These are phyloP conservation scores for Lithophane leautieri DNA, from an alignment of 2,888 invertebrate species.

Conservation along the genomic window DNA sequence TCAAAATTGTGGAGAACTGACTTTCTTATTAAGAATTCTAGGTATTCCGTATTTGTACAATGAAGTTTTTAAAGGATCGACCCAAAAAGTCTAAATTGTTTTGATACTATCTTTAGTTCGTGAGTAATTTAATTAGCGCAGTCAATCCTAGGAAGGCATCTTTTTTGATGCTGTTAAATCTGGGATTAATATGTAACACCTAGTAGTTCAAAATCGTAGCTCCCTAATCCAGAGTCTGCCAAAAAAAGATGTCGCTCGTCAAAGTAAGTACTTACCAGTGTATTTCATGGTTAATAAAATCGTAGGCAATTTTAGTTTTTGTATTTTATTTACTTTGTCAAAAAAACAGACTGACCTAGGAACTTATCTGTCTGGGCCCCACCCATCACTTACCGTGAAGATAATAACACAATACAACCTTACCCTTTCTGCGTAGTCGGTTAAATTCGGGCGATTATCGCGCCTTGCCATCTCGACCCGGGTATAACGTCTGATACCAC, in stretches of 20 bases:
- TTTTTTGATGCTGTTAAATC: not conserved
- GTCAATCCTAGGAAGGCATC: not conserved
- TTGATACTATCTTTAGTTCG: not conserved
- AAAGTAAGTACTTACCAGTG: too few relatives aligned
- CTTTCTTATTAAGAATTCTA: constrained; percentile 12
- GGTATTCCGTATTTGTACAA: constrained; percentile 3
- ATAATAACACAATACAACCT: constrained; percentile 52
- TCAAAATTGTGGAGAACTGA: constrained; percentile 28
- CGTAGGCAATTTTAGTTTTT: not conserved
- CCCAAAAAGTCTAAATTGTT: not conserved
- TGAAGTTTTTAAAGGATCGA: not conserved
- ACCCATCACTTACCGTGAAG: constrained; percentile 16
- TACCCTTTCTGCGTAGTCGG: constrained; percentile 38
- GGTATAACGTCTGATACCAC: constrained; percentile 57
- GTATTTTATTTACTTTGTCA: not conserved
- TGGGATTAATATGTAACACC: not conserved
- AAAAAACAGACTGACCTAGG: not conserved
- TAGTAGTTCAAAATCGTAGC: too few relatives aligned
- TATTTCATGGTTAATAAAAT: not conserved
- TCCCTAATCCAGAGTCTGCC: not conserved
- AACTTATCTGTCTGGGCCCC: not conserved
- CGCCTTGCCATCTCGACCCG: constrained; percentile 56
- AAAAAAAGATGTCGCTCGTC: not conserved
- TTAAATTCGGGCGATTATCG: constrained; percentile 64
- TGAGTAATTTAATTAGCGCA: not conserved